Evolutionary conservation across 2,888 invertebrate genomes (phyloP).

Genomic region (Cephus rjabovi): DNA sequence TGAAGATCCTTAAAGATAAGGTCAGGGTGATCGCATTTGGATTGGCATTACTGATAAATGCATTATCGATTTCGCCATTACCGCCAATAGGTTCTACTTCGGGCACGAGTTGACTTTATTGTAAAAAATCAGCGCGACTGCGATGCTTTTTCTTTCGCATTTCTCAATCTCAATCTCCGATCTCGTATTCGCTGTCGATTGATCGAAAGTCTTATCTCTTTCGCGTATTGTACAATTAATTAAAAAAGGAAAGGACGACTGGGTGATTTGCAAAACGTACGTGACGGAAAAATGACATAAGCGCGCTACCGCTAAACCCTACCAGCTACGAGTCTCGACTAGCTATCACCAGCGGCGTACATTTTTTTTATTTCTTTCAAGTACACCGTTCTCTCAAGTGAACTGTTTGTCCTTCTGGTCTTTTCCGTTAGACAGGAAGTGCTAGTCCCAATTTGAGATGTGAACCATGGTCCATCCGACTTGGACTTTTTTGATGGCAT

Average conservation of each 20-base stretch:
- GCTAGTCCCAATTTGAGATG: background rate
- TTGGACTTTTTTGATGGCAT: background rate
- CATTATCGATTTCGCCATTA: background rate
- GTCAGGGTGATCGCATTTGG: background rate
- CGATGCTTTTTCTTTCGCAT: background rate
- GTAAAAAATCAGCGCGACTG: background rate
- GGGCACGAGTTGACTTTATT: background rate
- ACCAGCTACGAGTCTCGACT: background rate
- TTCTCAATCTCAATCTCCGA: background rate
- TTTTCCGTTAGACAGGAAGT: background rate
- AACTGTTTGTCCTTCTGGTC: background rate
- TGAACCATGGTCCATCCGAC: background rate
- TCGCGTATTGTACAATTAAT: background rate
- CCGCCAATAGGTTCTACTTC: background rate
- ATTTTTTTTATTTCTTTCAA: background rate
- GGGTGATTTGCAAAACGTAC: background rate
- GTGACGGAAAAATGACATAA: background rate
- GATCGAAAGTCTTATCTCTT: background rate
- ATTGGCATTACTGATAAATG: background rate
- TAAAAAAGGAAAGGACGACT: background rate
- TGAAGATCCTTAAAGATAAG: background rate
- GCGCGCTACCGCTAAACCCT: background rate
- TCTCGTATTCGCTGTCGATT: background rate
- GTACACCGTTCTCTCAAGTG: background rate
- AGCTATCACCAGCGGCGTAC: background rate